Evolutionary conservation across 1,140 invertebrate species (phyloP), one percentile per base, ranked within the genome.

Genomic region (Sitodiplosis mosellana): DNA sequence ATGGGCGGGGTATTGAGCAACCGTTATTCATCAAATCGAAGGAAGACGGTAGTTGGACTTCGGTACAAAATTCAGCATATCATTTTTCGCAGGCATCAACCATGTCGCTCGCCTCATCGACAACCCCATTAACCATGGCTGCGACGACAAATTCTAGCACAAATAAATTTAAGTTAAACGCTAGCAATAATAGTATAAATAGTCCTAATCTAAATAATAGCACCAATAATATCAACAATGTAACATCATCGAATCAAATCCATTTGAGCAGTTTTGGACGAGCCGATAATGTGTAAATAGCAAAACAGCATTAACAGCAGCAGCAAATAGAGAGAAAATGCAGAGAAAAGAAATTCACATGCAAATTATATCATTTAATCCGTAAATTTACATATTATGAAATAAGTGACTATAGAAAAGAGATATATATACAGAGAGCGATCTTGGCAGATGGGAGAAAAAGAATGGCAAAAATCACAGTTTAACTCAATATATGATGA

Each of bases 21-120:
- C 61, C 63, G 44, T 44, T 64, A 12, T 64, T 63, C 45, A 57
- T 64, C 5, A 64, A 64, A 51, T 56, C 61, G 48, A 64, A 64
- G 52, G 60, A 63, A 36, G 61, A 61, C 45, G 56, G 59, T 20
- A 63, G 61, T 59, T 63, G 48, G 48, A 21, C 61, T 1, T 59
- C 61, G 0, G 61, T 63, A 22, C 60, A 57, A 46, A 60, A 59
- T 43, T 59, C 63, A 47, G 54, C 61, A 33, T 64, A 62, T 52
- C 61, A 64, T 18, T 18, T 43, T 27, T 27, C 27, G 27, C 3
- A 3, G 10, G 3, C 27, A 27, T 27, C 27, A 27, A 27, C 3
- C 10, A 27, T 27, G 27, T 27, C 27, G 27, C 27, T 27, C 10
- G 27, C 27, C 3, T 3, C 27, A 27, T 27, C 27, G 12, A 44